Conservation (phyloP, 2,888 invertebrate genomes). For the Polylopha cassiicola region DNA sequence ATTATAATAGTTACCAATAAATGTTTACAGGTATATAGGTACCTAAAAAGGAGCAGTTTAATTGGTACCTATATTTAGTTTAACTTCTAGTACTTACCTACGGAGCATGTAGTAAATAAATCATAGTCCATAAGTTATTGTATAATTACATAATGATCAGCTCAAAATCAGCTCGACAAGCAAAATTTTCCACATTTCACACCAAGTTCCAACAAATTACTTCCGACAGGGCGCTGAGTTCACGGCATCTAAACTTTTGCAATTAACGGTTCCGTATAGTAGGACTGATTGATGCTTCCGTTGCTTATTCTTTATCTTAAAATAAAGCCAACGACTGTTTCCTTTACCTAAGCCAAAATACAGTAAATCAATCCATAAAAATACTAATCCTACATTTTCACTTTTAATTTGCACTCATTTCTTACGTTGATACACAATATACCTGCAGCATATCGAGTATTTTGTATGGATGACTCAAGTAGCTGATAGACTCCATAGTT, state of each 20-base stretch:
- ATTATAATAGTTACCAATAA: too few species aligned
- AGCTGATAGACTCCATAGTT: too few species aligned
- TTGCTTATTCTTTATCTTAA: constrained; percentile 15
- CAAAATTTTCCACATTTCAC: constrained; percentile 18
- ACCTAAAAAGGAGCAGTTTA: too few species aligned
- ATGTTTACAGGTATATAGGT: too few species aligned
- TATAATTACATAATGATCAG: constrained; percentile 4
- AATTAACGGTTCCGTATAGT: constrained; percentile 21
- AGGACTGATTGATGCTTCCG: constrained; percentile 22
- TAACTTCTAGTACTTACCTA: too few species aligned
- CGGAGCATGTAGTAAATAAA: neutral
- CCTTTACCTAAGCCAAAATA: constrained; percentile 1
- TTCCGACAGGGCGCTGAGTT: constrained; percentile 20
- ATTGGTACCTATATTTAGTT: too few species aligned
- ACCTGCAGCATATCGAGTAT: too few species aligned
- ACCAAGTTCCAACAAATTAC: constrained; percentile 22
- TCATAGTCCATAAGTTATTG: neutral
- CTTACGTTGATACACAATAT: too few species aligned
- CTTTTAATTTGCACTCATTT: too few species aligned
- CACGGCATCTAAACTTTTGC: constrained; percentile 23
- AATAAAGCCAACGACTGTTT: constrained; percentile 5
- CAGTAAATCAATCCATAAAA: too few species aligned
- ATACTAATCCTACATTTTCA: too few species aligned
- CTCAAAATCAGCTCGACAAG: constrained; percentile 13
- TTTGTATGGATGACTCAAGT: too few species aligned